A percentile compares a stretch with the other conserved stretches of the same genome.
These are phyloP conservation scores for Anarsia innoxiella DNA, from an alignment of 2,888 invertebrate species.

Conservation along the genomic window DNA sequence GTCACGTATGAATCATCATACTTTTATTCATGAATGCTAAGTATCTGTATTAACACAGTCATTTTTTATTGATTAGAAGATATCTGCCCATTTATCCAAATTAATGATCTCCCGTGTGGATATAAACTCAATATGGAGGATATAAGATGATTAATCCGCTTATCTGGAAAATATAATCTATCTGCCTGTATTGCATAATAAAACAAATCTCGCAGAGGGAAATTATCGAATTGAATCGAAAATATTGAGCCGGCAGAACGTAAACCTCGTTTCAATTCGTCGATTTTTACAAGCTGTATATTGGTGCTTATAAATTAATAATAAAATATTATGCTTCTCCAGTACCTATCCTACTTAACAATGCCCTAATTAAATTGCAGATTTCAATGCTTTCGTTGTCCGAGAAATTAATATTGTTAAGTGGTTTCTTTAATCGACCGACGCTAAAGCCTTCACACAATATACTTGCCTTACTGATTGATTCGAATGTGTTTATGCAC, in stretches of 20 bases:
- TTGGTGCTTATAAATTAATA: too few relatives aligned
- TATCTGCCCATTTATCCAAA: too few relatives aligned
- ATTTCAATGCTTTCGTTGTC: too few relatives aligned
- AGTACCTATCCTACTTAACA: too few relatives aligned
- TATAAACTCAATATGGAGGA: background rate
- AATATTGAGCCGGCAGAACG: background rate
- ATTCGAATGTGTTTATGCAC: slow-evolving; percentile 32
- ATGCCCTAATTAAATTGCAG: too few relatives aligned
- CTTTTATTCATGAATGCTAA: background rate
- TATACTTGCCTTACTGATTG: slow-evolving; percentile 25
- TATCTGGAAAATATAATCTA: background rate
- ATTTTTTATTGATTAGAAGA: background rate
- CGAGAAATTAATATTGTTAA: too few relatives aligned
- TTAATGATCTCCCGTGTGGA: background rate
- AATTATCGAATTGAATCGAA: background rate
- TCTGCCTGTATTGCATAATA: background rate
- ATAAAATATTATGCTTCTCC: too few relatives aligned
- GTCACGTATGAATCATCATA: background rate
- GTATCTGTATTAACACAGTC: background rate
- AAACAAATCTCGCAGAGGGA: background rate
- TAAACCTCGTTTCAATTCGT: background rate
- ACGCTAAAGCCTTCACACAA: background rate
- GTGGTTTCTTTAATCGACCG: too few relatives aligned
- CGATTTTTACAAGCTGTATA: too few relatives aligned
- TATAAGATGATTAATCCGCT: slow-evolving; percentile 1